Percentiles rank a stretch among this genome's conserved stretches.
phyloP scores from a whole-genome alignment of 2,797 vertebrate genomes.

The Tauraco hartlaubi region DNA sequence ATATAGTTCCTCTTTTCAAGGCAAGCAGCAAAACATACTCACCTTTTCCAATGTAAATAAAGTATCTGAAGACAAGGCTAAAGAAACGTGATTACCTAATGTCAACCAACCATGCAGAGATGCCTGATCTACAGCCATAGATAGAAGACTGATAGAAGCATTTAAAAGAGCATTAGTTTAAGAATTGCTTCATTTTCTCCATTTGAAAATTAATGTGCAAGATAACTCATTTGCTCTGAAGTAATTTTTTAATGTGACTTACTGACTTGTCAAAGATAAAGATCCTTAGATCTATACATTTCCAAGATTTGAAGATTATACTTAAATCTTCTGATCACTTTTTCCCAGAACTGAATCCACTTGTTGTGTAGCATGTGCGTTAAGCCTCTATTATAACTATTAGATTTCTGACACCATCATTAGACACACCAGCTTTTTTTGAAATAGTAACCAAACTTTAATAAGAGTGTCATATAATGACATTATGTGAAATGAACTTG shows the following conservation, averaged over 20 bases:
- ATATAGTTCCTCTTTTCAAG: not conserved
- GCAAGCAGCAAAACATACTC: not conserved
- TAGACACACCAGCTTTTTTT: not conserved
- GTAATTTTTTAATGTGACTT: not conserved
- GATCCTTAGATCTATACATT: not conserved
- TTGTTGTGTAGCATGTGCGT: not conserved
- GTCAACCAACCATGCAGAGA: not conserved
- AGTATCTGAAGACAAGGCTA: not conserved
- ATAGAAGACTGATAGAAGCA: not conserved
- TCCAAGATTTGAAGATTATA: not conserved
- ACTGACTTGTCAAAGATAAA: not conserved
- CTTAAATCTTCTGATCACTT: constrained; percentile 1
- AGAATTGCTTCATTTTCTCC: not conserved
- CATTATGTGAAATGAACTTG: not conserved
- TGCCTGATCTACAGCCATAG: not conserved
- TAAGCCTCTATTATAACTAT: not conserved
- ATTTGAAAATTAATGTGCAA: not conserved
- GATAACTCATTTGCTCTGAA: not conserved
- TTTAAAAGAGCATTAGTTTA: not conserved
- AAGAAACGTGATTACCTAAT: not conserved
- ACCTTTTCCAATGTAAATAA: not conserved
- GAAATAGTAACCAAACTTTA: not conserved
- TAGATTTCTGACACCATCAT: not conserved
- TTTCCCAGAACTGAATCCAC: not conserved
- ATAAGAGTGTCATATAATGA: not conserved